Evolutionary conservation across 2,113 vertebrate genomes (phyloP), one percentile per base, ranked within the genome.

Genomic region (Lontra canadensis): DNA sequence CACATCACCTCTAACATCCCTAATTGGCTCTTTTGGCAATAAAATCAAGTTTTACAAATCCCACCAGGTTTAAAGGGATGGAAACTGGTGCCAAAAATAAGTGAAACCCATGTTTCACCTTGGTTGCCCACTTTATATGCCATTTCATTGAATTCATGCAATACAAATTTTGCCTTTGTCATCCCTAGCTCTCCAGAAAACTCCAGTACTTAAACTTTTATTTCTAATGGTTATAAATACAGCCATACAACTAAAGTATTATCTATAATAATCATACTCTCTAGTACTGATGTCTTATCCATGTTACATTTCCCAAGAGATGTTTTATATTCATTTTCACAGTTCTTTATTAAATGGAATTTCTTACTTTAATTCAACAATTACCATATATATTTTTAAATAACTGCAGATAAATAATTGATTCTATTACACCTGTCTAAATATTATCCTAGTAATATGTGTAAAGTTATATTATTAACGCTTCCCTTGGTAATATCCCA

Each of bases 311-410:
- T 87, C 15, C 78, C 36, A 61, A 85, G 88, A 74, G 47, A 94
- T 17, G 71, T 31, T 76, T 90, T 44, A 78, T 59, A 67, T 78
- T 96, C 34, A 76, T 55, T 90, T 59, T 87, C 44, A 74, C 9
- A 36, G n/a, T 31, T 90, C 39, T 88, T 90, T 74, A 83, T 63
- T 94, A 89, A 82, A 89, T 10, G 39, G 23, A 83, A 12, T 90
- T 86, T 95, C 85, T 82, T 82, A 74, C 29, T 57, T 93, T 63
- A 81, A 84, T 61, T 90, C 39, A 80, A 61, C 39, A 44, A 96
- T 76, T 80, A 69, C 23, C 26, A 81, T 17, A 74, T 49, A 21
- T 83, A 80, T 83, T 87, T 97, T 92, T 11, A 96, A 97, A 73
- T 59, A 86, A 84, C 20, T 82, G 21, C 3, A 67, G 42, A 86